Evolutionary conservation across 1,140 invertebrate genomes (phyloP).

Genomic region (Popillia japonica): DNA sequence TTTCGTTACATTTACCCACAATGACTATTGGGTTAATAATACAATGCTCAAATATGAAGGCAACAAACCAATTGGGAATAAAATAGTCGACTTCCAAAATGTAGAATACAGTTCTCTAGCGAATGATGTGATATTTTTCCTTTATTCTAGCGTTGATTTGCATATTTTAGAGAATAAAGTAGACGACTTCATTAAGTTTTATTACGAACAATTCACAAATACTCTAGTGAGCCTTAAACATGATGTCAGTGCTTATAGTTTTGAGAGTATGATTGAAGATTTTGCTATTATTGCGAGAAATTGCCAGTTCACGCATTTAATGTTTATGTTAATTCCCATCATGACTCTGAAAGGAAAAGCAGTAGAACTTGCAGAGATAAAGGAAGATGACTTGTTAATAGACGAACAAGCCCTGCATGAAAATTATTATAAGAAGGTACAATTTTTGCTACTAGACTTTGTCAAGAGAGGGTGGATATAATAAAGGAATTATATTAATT

Average conservation of each 20-base stretch:
- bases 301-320: constrained; percentile 44
- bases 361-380: constrained; percentile 5
- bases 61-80: constrained; percentile 60
- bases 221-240: constrained; percentile 49
- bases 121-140: constrained; percentile 66
- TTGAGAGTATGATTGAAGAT: constrained; percentile 46
- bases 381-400: not conserved
- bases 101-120: constrained; percentile 62
- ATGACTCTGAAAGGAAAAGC: constrained; percentile 7
- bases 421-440: not conserved
- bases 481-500: not conserved
- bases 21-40: constrained; percentile 71
- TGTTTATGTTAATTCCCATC: constrained; percentile 45
- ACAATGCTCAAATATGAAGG: constrained; percentile 63
- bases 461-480: not conserved
- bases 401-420: constrained; percentile 9
- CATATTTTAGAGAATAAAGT: constrained; percentile 57
- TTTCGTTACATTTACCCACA: constrained; percentile 64
- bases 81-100: constrained; percentile 71
- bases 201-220: constrained; percentile 62
- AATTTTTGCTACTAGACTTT: not conserved
- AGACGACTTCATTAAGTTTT: constrained; percentile 62
- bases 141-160: constrained; percentile 63
- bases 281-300: constrained; percentile 39
- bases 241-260: constrained; percentile 45